Evolutionary conservation across 2,113 vertebrate genomes (phyloP).

Genomic region (Syrmaticus mikado): DNA sequence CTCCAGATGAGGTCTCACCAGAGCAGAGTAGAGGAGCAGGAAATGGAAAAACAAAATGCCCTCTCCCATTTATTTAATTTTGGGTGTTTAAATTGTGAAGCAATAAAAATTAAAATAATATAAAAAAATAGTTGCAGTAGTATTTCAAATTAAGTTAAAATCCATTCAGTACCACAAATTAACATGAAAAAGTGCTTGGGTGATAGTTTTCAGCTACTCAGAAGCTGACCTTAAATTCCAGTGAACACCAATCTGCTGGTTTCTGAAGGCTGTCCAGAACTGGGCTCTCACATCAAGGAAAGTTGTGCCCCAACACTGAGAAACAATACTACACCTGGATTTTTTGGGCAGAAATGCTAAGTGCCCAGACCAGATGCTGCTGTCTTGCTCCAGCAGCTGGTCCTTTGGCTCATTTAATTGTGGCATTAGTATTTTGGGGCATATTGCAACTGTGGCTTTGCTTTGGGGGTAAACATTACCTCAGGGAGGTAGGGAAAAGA

Average conservation of each 20-base stretch:
- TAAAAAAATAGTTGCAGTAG: not conserved
- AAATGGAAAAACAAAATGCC: not conserved
- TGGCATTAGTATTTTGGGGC: not conserved
- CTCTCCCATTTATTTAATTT: not conserved
- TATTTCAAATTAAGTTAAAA: not conserved
- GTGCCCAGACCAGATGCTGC: not conserved
- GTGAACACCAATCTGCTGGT: not conserved
- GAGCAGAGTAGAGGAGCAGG: not conserved
- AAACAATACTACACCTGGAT: not conserved
- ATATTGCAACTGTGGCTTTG: not conserved
- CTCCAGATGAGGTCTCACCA: no score
- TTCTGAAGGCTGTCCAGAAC: not conserved
- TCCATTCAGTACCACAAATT: not conserved
- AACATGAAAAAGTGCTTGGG: not conserved
- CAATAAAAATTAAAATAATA: not conserved
- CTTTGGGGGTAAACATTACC: not conserved
- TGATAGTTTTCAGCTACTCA: not conserved
- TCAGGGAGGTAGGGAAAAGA: not conserved
- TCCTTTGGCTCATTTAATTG: not conserved
- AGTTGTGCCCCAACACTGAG: not conserved
- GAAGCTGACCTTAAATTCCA: not conserved
- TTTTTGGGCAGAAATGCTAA: not conserved
- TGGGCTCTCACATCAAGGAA: not conserved
- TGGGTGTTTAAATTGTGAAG: not conserved
- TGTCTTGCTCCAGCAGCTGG: not conserved